Evolutionary conservation across 2,888 invertebrate species (phyloP), one percentile per base, ranked within the genome.

Genomic region (Sinelater perroti): DNA sequence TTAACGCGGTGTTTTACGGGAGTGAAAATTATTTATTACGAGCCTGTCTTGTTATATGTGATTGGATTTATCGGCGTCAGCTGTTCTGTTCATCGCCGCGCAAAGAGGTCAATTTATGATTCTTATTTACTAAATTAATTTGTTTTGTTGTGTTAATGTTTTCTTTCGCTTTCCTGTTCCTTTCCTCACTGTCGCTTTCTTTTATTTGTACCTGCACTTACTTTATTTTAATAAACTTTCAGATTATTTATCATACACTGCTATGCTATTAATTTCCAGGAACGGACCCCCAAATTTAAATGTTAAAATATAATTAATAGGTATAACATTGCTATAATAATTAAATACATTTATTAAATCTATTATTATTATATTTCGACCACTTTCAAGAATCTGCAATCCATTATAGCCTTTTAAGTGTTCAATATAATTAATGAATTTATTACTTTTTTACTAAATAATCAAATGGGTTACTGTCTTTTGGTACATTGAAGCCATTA

Each of bases 231-330:
- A n/a, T n/a, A n/a, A n/a, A n/a, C n/a, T n/a, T n/a, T n/a, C n/a
- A n/a, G n/a, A n/a, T n/a, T n/a, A n/a, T n/a, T n/a, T n/a, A n/a
- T n/a, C n/a, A n/a, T n/a, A n/a, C n/a, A n/a, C n/a, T n/a, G n/a
- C n/a, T n/a, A n/a, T n/a, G n/a, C n/a, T n/a, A n/a, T n/a, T n/a
- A n/a, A n/a, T n/a, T n/a, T n/a, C n/a, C n/a, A n/a, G n/a, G n/a
- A n/a, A n/a, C n/a, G n/a, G n/a, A n/a, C n/a, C n/a, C n/a, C 35
- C 18, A 16, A 35, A 14, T n/a, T 45, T 24, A 14, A 45, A 24
- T n/a, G 36, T 49, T 35, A 60, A 57, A 16, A 64, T 49, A 62
- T 40, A 47, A 11, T 38, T 18, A 7, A 60, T 42, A 26, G 16
- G 21, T 21, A 33, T 21, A 7, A 52, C 7, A 14, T 45, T 16